A percentile compares a stretch with the other conserved stretches of the same genome.
Evolutionary conservation across 2,113 vertebrate species (phyloP).

Genomic region (Psilopsiagon aymara): DNA sequence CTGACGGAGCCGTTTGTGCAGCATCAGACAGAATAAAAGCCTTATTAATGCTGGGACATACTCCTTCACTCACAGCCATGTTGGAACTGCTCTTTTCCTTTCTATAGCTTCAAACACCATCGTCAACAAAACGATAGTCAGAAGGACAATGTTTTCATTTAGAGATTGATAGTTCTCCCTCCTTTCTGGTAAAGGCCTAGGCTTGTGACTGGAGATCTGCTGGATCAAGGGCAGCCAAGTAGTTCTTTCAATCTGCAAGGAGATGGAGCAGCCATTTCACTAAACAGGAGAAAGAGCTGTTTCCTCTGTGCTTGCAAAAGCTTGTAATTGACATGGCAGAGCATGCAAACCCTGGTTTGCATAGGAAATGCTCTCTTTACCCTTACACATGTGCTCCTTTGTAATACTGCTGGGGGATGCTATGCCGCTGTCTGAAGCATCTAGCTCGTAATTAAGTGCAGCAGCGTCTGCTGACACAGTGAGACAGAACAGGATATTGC

Average conservation of each 20-base stretch:
- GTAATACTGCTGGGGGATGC: not conserved
- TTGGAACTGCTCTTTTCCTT: slow-evolving; percentile 15
- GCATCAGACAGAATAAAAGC: not conserved
- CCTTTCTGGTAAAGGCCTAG: slow-evolving; percentile 23
- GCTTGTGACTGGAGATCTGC: slow-evolving; percentile 29
- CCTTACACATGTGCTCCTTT: slow-evolving; percentile 14
- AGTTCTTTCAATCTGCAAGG: slow-evolving; percentile 6
- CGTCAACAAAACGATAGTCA: slow-evolving; percentile 1
- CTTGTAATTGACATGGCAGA: slow-evolving; percentile 52
- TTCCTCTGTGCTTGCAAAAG: slow-evolving; percentile 28
- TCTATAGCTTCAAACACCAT: not conserved
- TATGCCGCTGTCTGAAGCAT: not conserved
- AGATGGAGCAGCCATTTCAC: slow-evolving; percentile 18
- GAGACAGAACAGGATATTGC: not conserved
- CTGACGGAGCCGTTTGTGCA: not conserved
- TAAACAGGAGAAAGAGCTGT: slow-evolving; percentile 23
- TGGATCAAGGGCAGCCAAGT: slow-evolving; percentile 14
- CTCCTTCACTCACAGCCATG: not conserved
- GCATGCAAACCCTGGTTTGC: slow-evolving; percentile 13
- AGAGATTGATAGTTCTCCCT: not conserved
- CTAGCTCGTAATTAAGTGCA: slow-evolving; percentile 2
- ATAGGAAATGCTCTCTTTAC: slow-evolving; percentile 26
- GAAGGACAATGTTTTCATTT: slow-evolving; percentile 42
- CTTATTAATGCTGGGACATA: not conserved
- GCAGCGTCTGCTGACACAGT: not conserved